These are phyloP conservation scores for Coreius guichenoti DNA, from an alignment of 2,797 vertebrate species.

Conservation along the genomic window DNA sequence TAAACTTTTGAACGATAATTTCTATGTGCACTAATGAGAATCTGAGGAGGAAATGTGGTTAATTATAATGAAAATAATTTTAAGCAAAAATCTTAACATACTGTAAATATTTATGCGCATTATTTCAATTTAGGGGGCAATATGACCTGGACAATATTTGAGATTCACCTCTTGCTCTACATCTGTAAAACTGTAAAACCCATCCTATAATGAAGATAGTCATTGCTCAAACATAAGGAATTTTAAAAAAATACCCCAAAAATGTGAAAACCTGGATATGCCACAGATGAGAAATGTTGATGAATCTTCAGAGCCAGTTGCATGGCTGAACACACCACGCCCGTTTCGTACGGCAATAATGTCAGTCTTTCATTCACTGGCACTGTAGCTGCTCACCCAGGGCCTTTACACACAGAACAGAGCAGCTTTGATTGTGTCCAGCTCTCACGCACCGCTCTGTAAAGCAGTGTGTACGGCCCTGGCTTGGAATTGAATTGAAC, in stretches of 20 bases:
- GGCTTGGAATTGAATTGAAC: slow-evolving; percentile 17
- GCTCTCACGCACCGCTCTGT: slow-evolving; percentile 67
- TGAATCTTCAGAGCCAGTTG: slow-evolving; percentile 25
- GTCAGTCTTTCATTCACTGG: slow-evolving; percentile 66
- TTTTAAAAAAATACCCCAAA: neutral
- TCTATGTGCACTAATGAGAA: neutral
- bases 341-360: slow-evolving; percentile 71
- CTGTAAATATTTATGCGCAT: too few species aligned
- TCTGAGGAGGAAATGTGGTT: neutral
- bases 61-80: neutral
- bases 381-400: slow-evolving; percentile 71
- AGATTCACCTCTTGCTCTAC: neutral
- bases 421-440: slow-evolving; percentile 72
- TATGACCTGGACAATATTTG: neutral
- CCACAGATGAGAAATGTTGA: slow-evolving; percentile 33
- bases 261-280: slow-evolving; percentile 24
- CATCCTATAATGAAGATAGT: slow-evolving; percentile 5
- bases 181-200: slow-evolving; percentile 17
- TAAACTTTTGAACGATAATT: neutral
- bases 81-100: neutral
- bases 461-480: slow-evolving; percentile 2
- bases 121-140: neutral
- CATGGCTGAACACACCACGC: slow-evolving; percentile 5
- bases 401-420: slow-evolving; percentile 69
- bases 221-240: slow-evolving; percentile 5